Conservation (phyloP, 2,888 invertebrate genomes). For the Nomada ruficornis region DNA sequence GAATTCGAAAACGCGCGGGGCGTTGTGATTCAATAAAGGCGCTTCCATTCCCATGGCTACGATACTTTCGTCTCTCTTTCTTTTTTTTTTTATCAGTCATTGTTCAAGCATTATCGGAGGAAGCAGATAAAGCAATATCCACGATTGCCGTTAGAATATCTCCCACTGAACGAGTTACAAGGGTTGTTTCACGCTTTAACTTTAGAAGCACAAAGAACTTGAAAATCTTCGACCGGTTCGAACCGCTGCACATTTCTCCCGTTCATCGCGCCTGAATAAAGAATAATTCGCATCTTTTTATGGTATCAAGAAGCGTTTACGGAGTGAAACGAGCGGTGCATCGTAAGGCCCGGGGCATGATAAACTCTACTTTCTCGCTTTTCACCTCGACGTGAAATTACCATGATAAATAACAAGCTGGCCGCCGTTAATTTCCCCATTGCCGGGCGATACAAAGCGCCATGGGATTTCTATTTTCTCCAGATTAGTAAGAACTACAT, state of each 20-base stretch:
- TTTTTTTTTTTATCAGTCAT: constrained; percentile 45
- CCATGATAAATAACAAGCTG: constrained; percentile 11
- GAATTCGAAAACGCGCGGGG: not conserved
- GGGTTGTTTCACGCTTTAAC: not conserved
- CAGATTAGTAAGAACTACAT: not conserved
- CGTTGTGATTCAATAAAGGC: not conserved
- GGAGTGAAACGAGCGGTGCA: constrained; percentile 34
- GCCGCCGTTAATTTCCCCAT: not conserved
- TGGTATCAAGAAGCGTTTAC: constrained; percentile 5
- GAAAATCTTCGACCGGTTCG: too few species aligned
- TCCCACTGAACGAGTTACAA: constrained; percentile 7
- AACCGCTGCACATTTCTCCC: too few species aligned
- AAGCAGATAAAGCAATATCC: constrained; percentile 59
- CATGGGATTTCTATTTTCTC: constrained; percentile 3
- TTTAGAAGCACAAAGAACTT: too few species aligned
- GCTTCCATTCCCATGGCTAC: not conserved
- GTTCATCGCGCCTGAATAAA: not conserved
- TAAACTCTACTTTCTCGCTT: constrained; percentile 54
- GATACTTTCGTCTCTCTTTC: constrained; percentile 1
- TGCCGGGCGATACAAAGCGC: not conserved
- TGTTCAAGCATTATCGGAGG: constrained; percentile 49
- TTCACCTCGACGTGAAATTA: constrained; percentile 48
- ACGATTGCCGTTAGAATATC: constrained; percentile 27
- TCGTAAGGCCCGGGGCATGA: not conserved
- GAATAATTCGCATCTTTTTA: not conserved